Conservation (phyloP, 2,113 vertebrate genomes). For the Pelecanoides urinatrix region DNA sequence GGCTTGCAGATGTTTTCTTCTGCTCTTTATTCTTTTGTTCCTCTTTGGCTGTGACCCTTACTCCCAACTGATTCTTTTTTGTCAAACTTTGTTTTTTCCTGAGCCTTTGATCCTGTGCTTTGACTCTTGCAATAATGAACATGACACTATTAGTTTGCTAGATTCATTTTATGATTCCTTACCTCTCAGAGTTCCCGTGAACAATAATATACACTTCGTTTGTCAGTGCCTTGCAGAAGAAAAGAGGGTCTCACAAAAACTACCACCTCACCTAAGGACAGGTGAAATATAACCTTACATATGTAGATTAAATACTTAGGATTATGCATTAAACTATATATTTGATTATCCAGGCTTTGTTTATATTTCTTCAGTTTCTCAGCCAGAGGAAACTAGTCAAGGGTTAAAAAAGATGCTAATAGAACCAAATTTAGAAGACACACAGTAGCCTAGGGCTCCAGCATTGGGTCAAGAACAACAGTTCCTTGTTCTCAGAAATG, state of each 20-base stretch:
- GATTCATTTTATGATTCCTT: neutral
- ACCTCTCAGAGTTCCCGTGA: neutral
- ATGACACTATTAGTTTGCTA: neutral
- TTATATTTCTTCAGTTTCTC: neutral
- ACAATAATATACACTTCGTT: neutral
- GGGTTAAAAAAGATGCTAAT: neutral
- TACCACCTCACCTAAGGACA: neutral
- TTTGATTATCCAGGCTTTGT: neutral
- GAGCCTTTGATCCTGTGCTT: constrained; percentile 40
- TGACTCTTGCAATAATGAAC: constrained; percentile 34
- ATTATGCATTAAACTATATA: neutral
- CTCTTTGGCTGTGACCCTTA: constrained; percentile 49
- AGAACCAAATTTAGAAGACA: neutral
- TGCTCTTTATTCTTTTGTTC: constrained; percentile 57
- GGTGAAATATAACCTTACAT: neutral
- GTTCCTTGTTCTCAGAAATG: neutral
- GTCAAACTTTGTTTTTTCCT: constrained; percentile 60
- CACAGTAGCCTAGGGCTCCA: neutral
- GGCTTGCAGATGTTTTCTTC: constrained; percentile 54
- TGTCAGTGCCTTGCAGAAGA: neutral
- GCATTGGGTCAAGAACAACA: neutral
- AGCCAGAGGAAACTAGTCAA: neutral
- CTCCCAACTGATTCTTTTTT: constrained; percentile 22
- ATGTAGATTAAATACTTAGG: neutral
- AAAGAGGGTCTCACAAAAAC: neutral